Percentiles rank a stretch among this genome's conserved stretches.
These are phyloP conservation scores for Pogona vitticeps DNA, from an alignment of 2,113 vertebrate genomes.

Conservation along the genomic window DNA sequence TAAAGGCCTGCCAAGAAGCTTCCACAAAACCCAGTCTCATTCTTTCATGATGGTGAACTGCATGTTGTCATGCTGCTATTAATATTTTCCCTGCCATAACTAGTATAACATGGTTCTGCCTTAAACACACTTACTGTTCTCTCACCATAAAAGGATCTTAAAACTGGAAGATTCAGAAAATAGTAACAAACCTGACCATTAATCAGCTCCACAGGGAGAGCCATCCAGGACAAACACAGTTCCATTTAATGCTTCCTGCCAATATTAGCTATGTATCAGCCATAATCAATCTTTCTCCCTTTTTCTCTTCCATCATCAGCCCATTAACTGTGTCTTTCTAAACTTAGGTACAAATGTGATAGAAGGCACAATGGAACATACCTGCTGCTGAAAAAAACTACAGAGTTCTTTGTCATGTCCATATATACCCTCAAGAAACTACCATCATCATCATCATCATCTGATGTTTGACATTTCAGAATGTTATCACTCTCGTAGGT, in stretches of 20 bases:
- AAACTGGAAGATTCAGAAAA: slow-evolving; percentile 16
- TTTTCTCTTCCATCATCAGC: neutral
- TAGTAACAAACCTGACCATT: neutral
- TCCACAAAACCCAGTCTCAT: neutral
- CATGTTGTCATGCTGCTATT: neutral
- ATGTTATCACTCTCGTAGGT: neutral
- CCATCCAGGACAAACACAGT: neutral
- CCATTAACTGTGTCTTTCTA: neutral
- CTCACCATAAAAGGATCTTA: neutral
- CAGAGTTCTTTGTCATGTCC: neutral
- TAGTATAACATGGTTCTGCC: slow-evolving; percentile 5
- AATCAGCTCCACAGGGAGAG: neutral
- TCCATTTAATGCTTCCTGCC: neutral
- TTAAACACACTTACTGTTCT: neutral
- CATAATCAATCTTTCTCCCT: neutral
- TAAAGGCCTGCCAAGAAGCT: slow-evolving; percentile 26
- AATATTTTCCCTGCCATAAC: neutral
- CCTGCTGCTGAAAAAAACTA: neutral
- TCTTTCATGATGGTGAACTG: neutral
- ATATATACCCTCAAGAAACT: neutral
- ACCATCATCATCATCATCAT: no score
- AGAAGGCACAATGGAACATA: neutral
- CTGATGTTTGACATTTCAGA: neutral
- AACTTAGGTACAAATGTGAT: neutral
- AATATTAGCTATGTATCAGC: neutral